Evolutionary conservation across 2,113 vertebrate genomes (phyloP).

Genomic region (Balaenoptera acutorostrata): DNA sequence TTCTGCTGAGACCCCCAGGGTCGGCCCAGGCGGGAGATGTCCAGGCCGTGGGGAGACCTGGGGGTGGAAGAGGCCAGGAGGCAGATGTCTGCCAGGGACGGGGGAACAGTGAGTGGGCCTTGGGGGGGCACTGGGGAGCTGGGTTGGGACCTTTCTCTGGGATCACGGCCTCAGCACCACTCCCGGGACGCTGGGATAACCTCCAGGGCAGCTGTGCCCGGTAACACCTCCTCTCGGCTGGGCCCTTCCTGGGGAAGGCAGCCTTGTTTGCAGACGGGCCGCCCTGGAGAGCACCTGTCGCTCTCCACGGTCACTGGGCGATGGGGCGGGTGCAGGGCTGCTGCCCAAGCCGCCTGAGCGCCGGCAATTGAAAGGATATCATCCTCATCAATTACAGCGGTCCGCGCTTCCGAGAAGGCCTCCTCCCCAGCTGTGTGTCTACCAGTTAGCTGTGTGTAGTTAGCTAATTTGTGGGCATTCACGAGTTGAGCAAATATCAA

Average conservation of each 20-base stretch:
- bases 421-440: conserved; percentile 49
- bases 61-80: not conserved
- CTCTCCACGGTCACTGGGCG: conserved; percentile 66
- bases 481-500: not conserved
- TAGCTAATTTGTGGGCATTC: conserved; percentile 61
- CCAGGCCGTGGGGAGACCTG: accelerated
- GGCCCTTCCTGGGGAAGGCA: not conserved
- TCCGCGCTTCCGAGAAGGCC: conserved; percentile 12
- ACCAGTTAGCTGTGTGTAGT: not conserved
- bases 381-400: not conserved
- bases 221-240: not conserved
- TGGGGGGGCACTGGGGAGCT: not conserved
- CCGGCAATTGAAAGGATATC: conserved; percentile 45
- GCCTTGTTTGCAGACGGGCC: conserved; percentile 64
- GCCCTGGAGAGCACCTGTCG: conserved; percentile 66
- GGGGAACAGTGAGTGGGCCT: accelerated
- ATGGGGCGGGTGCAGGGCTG: not conserved
- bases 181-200: not conserved
- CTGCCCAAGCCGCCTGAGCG: not conserved
- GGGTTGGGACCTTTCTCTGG: not conserved
- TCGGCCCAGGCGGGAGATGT: accelerated
- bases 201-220: not conserved
- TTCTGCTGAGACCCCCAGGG: not conserved
- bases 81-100: not conserved
- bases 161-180: not conserved